phyloP scores from a whole-genome alignment of 2,113 vertebrate genomes.

The Pollachius pollachius region DNA sequence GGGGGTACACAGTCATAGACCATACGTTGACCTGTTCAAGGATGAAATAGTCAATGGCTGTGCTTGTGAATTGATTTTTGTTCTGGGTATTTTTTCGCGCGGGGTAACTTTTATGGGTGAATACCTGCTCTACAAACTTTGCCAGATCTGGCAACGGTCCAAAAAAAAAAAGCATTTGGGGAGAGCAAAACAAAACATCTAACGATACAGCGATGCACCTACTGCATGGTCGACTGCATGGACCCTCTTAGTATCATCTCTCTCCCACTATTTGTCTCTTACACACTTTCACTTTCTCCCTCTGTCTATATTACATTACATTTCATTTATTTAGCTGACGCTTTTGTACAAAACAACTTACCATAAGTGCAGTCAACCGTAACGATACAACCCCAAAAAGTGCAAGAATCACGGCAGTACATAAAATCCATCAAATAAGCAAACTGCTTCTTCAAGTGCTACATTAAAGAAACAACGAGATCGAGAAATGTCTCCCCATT shows the following conservation, averaged over 20 bases:
- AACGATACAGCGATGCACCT: background rate
- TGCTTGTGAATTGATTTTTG: constrained; percentile 43
- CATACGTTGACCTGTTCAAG: constrained; percentile 45
- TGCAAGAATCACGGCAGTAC: too few species aligned
- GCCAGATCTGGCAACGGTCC: constrained; percentile 18
- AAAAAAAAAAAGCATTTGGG: constrained; percentile 6
- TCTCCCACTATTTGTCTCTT: background rate
- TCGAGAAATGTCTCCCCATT: too few species aligned
- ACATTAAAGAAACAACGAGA: too few species aligned
- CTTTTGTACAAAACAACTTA: too few species aligned
- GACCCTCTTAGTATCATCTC: background rate
- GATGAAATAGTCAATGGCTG: constrained; percentile 24
- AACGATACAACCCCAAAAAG: too few species aligned
- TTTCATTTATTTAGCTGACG: too few species aligned
- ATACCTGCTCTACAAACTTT: constrained; percentile 10
- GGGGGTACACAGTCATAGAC: constrained; percentile 36
- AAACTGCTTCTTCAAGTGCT: too few species aligned
- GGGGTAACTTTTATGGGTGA: constrained; percentile 43
- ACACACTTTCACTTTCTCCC: too few species aligned
- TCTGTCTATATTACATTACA: too few species aligned
- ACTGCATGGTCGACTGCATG: background rate
- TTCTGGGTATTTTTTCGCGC: constrained; percentile 12
- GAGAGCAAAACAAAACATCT: too few species aligned
- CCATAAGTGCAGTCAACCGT: too few species aligned
- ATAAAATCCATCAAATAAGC: too few species aligned